Conservation (phyloP, 2,797 vertebrate genomes). For the Acropternis orthonyx region DNA sequence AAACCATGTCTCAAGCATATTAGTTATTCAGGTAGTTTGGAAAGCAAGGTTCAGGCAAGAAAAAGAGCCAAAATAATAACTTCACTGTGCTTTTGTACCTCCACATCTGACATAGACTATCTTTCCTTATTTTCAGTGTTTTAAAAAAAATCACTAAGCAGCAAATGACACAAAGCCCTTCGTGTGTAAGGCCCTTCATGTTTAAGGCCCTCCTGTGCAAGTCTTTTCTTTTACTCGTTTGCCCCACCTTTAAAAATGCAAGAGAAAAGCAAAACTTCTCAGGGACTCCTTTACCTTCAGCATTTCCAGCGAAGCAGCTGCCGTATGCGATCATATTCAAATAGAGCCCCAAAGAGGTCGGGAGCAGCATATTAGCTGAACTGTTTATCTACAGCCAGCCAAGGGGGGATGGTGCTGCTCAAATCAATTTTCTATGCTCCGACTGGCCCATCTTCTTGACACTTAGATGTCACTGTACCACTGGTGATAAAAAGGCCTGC, state of each 20-base stretch:
- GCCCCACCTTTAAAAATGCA: slow-evolving; percentile 1
- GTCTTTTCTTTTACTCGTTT: neutral
- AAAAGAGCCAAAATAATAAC: slow-evolving; percentile 19
- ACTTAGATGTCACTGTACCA: slow-evolving; percentile 61
- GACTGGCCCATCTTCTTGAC: slow-evolving; percentile 66
- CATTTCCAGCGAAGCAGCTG: slow-evolving; percentile 24
- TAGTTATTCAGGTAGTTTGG: slow-evolving; percentile 52
- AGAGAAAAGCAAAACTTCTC: slow-evolving; percentile 52
- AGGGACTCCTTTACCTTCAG: neutral
- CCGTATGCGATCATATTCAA: slow-evolving; percentile 47
- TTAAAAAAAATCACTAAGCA: neutral
- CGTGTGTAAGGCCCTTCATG: neutral
- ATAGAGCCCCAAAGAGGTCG: slow-evolving; percentile 38
- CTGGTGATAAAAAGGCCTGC: slow-evolving; percentile 66
- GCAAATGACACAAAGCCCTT: neutral
- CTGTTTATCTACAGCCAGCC: slow-evolving; percentile 53
- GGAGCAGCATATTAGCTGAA: slow-evolving; percentile 7
- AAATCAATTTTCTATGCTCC: slow-evolving; percentile 65
- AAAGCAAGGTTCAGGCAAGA: slow-evolving; percentile 35
- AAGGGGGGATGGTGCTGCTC: slow-evolving; percentile 50
- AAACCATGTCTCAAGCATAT: slow-evolving; percentile 57
- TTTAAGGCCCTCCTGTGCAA: neutral
- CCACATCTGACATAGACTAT: slow-evolving; percentile 27
- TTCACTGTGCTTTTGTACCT: slow-evolving; percentile 9
- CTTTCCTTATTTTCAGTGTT: slow-evolving; percentile 30